phyloP scores from a whole-genome alignment of 2,888 invertebrate genomes.

The Phortica magna region DNA sequence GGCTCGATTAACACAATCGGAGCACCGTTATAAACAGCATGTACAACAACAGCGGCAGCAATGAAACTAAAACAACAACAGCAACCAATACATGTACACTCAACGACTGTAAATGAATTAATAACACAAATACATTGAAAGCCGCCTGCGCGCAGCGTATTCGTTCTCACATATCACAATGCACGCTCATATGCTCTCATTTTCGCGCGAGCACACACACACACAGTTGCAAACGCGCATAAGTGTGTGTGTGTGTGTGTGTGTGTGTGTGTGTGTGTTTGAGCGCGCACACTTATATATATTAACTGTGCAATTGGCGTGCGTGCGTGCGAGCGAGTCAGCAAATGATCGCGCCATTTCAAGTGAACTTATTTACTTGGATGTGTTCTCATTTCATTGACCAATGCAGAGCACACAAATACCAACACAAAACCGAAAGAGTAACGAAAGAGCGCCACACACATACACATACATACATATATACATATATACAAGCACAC shows the following conservation, averaged over 20 bases:
- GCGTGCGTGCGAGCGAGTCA: slow-evolving; percentile 49
- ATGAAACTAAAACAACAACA: too few relatives aligned
- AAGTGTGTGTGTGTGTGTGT: neutral
- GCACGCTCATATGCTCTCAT: slow-evolving; percentile 46
- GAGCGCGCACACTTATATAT: neutral
- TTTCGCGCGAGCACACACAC: slow-evolving; percentile 39
- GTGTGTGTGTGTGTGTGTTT: slow-evolving; percentile 34
- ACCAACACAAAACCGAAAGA: neutral
- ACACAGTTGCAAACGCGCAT: neutral
- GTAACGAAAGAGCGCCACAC: slow-evolving; percentile 18
- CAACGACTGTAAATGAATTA: slow-evolving; percentile 34
- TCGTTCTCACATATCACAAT: slow-evolving; percentile 45
- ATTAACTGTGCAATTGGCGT: neutral
- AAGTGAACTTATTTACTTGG: slow-evolving; percentile 65
- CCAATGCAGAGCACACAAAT: slow-evolving; percentile 73
- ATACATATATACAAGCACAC: slow-evolving; percentile 25
- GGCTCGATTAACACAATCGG: slow-evolving; percentile 75
- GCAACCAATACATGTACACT: slow-evolving; percentile 27
- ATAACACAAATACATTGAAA: slow-evolving; percentile 10
- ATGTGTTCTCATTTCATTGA: slow-evolving; percentile 74
- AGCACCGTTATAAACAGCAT: slow-evolving; percentile 70
- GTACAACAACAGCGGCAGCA: slow-evolving; percentile 41
- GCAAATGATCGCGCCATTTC: slow-evolving; percentile 50
- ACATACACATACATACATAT: slow-evolving; percentile 30
- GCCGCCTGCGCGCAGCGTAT: neutral